These are phyloP conservation scores for Scrobipalpa costella DNA, from an alignment of 2,888 invertebrate species.

Conservation along the genomic window DNA sequence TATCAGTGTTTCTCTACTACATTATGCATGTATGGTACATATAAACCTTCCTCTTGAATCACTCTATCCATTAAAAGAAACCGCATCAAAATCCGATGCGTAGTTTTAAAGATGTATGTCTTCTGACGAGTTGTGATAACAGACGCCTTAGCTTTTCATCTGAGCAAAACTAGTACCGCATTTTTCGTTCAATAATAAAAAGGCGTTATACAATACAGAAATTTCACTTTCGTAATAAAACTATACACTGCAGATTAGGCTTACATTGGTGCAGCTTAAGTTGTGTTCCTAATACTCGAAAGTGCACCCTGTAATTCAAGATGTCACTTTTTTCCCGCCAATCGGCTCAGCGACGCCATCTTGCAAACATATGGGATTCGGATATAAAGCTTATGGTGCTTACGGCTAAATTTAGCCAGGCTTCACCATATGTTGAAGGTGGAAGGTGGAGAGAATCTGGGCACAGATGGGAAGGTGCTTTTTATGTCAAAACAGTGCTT, in stretches of 20 bases:
- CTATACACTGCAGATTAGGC: slow-evolving; percentile 47
- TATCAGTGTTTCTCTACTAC: no score
- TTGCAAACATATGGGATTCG: slow-evolving; percentile 74
- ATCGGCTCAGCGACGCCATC: slow-evolving; percentile 71
- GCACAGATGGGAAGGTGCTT: slow-evolving; percentile 31
- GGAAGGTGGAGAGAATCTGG: slow-evolving; percentile 54
- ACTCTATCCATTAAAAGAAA: no score
- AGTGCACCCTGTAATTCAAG: slow-evolving; percentile 78
- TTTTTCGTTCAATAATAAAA: not conserved
- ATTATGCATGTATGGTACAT: no score
- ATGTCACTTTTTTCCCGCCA: slow-evolving; percentile 69
- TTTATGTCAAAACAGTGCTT: slow-evolving; percentile 42
- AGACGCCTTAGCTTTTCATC: not conserved
- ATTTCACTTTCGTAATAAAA: slow-evolving; percentile 36
- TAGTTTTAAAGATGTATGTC: no score
- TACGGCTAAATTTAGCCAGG: slow-evolving; percentile 69
- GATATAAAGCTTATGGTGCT: slow-evolving; percentile 53
- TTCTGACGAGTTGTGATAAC: not conserved
- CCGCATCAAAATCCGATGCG: no score
- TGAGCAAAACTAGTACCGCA: not conserved
- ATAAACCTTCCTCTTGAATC: no score
- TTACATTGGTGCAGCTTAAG: slow-evolving; percentile 31
- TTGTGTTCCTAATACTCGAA: slow-evolving; percentile 54
- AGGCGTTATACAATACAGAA: slow-evolving; percentile 35
- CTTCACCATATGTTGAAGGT: slow-evolving; percentile 66